Conservation (phyloP, 2,797 vertebrate genomes). For the Halcyon badia region DNA sequence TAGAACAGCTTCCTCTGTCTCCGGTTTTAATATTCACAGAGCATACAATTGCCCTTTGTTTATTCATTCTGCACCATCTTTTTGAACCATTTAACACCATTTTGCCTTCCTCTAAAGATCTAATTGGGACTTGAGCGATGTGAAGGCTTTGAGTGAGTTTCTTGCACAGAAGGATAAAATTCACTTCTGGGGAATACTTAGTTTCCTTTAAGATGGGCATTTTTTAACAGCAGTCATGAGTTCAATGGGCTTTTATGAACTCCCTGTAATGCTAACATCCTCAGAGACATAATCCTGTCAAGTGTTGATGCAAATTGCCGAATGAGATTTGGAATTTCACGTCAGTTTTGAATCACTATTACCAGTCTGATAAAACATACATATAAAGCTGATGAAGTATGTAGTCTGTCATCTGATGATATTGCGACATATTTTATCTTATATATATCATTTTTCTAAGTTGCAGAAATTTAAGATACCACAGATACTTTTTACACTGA, state of each 20-base stretch:
- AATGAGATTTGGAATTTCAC: neutral
- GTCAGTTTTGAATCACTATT: neutral
- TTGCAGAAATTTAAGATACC: neutral
- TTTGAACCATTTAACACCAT: neutral
- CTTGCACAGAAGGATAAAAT: neutral
- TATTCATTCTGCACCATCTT: neutral
- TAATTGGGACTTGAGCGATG: neutral
- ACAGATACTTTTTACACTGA: neutral
- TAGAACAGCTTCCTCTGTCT: neutral
- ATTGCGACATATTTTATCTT: neutral
- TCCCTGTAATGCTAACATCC: neutral
- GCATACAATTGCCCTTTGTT: neutral
- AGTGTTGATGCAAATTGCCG: neutral
- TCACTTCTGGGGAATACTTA: neutral
- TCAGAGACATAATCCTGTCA: neutral
- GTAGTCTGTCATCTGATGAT: neutral
- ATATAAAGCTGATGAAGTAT: neutral
- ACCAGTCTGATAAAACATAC: rapidly evolving
- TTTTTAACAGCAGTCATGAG: neutral
- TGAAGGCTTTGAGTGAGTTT: neutral
- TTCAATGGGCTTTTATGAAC: neutral
- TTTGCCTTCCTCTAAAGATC: neutral
- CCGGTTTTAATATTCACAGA: neutral
- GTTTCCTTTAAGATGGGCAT: neutral
- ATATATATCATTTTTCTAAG: neutral